phyloP scores from a whole-genome alignment of 1,140 invertebrate species.

The Bombus waltoni region DNA sequence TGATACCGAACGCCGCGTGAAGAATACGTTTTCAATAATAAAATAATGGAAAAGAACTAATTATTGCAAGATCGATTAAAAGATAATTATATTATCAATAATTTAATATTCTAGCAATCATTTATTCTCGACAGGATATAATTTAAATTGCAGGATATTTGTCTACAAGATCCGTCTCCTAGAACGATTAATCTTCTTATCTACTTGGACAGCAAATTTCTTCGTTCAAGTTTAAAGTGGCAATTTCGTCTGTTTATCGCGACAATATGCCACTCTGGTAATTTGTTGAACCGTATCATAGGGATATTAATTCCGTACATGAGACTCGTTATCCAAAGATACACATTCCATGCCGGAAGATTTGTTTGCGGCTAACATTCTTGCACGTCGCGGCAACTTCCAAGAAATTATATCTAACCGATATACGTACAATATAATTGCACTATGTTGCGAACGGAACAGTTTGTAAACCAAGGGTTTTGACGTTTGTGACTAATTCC shows the following conservation, averaged over 20 bases:
- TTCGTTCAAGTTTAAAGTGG: too few species aligned
- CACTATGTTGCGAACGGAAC: not conserved
- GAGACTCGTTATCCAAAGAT: constrained; percentile 28
- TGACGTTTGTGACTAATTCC: not conserved
- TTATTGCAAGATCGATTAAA: not conserved
- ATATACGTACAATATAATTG: not conserved
- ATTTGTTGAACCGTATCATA: constrained; percentile 6
- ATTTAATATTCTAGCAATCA: not conserved
- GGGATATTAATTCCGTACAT: constrained; percentile 47
- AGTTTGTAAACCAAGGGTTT: not conserved
- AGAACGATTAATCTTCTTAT: not conserved
- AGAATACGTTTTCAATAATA: too few species aligned
- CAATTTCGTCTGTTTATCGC: not conserved
- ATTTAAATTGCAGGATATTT: not conserved
- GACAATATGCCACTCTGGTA: not conserved
- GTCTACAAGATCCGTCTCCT: not conserved
- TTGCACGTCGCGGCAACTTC: constrained; percentile 17
- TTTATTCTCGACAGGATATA: not conserved
- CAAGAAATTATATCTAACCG: constrained; percentile 45
- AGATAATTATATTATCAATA: not conserved
- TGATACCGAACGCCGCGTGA: too few species aligned
- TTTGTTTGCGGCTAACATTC: constrained; percentile 49
- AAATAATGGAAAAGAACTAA: too few species aligned
- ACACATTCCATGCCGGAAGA: not conserved
- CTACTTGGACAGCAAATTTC: not conserved